A percentile compares a stretch with the other conserved stretches of the same genome.
phyloP scores from a whole-genome alignment of 1,140 invertebrate species.

The Drosophila chauvacae region DNA sequence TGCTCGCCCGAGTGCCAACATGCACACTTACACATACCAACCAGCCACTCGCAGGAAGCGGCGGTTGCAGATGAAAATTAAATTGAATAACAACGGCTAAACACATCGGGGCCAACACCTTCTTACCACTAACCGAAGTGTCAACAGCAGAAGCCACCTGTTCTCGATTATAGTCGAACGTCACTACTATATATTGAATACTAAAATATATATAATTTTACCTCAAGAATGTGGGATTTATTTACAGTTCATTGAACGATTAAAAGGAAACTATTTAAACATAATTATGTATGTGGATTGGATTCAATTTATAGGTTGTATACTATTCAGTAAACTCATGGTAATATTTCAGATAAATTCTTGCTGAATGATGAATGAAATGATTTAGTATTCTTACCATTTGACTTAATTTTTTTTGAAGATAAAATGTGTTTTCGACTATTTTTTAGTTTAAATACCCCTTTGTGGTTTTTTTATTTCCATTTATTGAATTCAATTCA shows the following conservation, averaged over 20 bases:
- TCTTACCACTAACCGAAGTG: conserved; percentile 14
- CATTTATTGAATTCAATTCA: too few relatives aligned
- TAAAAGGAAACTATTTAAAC: neutral
- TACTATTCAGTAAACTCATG: too few relatives aligned
- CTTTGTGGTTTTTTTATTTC: too few relatives aligned
- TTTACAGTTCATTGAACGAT: neutral
- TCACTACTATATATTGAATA: neutral
- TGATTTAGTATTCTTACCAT: too few relatives aligned
- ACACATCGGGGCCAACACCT: conserved; percentile 13
- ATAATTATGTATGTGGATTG: neutral
- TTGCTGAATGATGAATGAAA: too few relatives aligned
- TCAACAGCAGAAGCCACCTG: conserved; percentile 16
- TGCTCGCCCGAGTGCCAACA: conserved; percentile 17
- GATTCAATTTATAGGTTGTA: neutral
- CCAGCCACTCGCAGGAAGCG: neutral
- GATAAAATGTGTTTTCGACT: neutral
- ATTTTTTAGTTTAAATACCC: neutral
- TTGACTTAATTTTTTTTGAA: too few relatives aligned
- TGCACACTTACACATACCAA: neutral
- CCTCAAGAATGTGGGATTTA: neutral
- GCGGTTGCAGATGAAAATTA: conserved; percentile 16
- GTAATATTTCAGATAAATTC: too few relatives aligned
- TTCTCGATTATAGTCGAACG: neutral
- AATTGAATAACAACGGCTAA: conserved; percentile 27
- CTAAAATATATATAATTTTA: neutral